Percentiles rank a stretch among this genome's conserved stretches.
Conservation (phyloP, 2,797 vertebrate species). For the Phyllotis vaccarum region DNA sequence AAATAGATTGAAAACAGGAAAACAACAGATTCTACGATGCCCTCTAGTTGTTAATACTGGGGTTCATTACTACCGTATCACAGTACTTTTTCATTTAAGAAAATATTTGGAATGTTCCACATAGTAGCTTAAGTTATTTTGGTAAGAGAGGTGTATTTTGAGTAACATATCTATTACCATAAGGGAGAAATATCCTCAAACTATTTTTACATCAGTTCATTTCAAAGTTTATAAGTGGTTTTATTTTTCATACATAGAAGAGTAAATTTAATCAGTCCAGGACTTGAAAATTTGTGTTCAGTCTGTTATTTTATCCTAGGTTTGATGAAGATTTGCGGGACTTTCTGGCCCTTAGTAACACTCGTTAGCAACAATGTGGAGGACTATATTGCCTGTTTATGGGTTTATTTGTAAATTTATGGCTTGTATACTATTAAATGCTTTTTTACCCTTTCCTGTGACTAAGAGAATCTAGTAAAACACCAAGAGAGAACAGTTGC, state of each 20-base stretch:
- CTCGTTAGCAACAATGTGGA: neutral
- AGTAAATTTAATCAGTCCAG: neutral
- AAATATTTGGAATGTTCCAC: neutral
- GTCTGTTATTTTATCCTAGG: neutral
- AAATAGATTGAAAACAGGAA: neutral
- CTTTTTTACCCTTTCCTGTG: neutral
- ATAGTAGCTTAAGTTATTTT: constrained; percentile 36
- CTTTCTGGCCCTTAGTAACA: neutral
- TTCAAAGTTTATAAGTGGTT: neutral
- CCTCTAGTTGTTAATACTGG: neutral
- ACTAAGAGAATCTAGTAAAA: neutral
- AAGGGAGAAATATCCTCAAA: neutral
- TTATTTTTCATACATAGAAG: neutral
- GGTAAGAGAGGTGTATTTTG: neutral
- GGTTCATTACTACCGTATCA: neutral
- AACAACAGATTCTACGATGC: neutral
- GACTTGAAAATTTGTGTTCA: neutral
- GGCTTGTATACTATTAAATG: neutral
- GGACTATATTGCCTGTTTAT: neutral
- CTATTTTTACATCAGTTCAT: neutral
- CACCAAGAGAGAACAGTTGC: neutral
- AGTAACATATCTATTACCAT: neutral
- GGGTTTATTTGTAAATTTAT: neutral
- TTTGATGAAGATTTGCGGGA: neutral
- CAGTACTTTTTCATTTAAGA: neutral